These are phyloP conservation scores for Gulo gulo DNA, from an alignment of 2,113 vertebrate genomes.

Conservation along the genomic window DNA sequence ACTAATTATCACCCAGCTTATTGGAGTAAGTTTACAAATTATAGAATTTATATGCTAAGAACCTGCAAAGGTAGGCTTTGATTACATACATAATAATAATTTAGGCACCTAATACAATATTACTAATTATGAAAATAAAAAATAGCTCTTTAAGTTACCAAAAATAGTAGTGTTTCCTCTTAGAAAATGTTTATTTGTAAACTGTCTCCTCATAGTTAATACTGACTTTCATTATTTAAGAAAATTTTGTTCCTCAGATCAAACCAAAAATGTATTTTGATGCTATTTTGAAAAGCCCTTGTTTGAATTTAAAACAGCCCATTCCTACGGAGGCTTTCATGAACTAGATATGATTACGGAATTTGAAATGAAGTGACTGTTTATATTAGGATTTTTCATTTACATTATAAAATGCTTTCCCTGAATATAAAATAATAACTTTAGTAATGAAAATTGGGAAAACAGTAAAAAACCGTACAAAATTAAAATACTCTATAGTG, in stretches of 20 bases:
- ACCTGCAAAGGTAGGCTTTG: background rate
- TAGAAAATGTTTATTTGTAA: background rate
- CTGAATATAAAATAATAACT: background rate
- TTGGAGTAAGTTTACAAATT: background rate
- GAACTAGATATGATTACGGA: background rate
- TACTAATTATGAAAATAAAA: background rate
- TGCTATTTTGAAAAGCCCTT: background rate
- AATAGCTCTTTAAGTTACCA: background rate
- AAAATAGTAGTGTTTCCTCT: background rate
- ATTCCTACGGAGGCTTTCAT: background rate
- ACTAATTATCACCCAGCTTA: conserved; percentile 42
- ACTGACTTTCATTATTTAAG: conserved; percentile 1
- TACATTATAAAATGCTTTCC: background rate
- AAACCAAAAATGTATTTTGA: background rate
- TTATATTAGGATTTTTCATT: background rate
- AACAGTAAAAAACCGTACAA: background rate
- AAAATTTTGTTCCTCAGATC: background rate
- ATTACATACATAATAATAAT: background rate
- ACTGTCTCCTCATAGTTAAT: background rate
- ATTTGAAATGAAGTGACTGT: background rate
- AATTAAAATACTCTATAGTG: background rate
- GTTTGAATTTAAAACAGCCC: background rate
- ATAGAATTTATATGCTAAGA: background rate
- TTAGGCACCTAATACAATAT: background rate
- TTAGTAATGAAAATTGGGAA: background rate